Evolutionary conservation across 2,797 vertebrate species (phyloP), one percentile per base, ranked within the genome.

Genomic region (Falco berigora): DNA sequence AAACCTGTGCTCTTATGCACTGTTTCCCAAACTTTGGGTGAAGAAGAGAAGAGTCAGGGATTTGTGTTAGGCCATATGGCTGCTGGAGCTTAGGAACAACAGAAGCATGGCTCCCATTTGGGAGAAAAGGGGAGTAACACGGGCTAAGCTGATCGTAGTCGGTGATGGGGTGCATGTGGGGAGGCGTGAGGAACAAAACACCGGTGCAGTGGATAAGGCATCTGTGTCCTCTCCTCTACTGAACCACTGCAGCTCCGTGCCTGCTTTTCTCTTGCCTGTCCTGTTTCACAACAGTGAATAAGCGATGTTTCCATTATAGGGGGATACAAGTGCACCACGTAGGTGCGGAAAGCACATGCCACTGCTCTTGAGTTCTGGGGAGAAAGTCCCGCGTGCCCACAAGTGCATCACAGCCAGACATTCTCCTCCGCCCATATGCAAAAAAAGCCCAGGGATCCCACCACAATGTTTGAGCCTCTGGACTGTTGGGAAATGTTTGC

Each of bases 161-260:
- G 1, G 75, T 9, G 40, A 3, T 7, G 7, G 38, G 32, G 17
- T 8, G 27, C 18, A 0, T 4, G 4, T 20, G 40, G 64, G 36
- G 25, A 34, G 27, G 24, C 2, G 5, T 30, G 46, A 56, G 50
- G 40, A 55, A 5, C 1, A 2, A 44, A 52, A 47, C 55, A 25
- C 11, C 1, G 4, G 17, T 27, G 28, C 22, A 8, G 38, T 17
- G 38, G 46, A 2, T 16, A 8, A 42, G 32, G 34, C 38, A 38
- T 46, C 15, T 10, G 34, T 12, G 53, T 49, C 42, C 8, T 62
- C 12, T 49, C 14, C 38, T 42, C 19, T 40, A 19, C 34, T 17
- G 40, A 62, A 14, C 46, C 3, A 0, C 66, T 34, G 36, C 42
- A 8, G 66, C 23, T 50, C 28, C 0, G 0, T 13, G 20, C 8